Evolutionary conservation across 2,797 vertebrate species (phyloP), one percentile per base, ranked within the genome.

Genomic region (Sparus aurata): DNA sequence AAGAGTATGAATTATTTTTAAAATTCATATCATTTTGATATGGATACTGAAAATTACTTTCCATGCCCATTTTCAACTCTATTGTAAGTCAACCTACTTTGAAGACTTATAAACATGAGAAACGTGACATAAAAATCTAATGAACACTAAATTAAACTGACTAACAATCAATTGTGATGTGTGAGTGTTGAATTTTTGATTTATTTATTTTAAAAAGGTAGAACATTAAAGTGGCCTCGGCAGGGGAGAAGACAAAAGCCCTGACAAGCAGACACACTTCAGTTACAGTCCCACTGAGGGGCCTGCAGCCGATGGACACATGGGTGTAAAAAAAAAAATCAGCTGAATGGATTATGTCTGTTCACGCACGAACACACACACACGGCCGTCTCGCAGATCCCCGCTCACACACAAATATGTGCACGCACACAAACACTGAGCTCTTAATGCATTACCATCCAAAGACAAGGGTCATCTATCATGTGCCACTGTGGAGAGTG

Each of bases 381-480:
- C n/a, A 30, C 16, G 22, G 25, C 15, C 7, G 2, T 30, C 3
- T 41, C 22, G 22, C 11, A 46, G 12, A 66, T 5, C 55, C 5
- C 30, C 30, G 5, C 30, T 7, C 27, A 30, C 22, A 34, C 43
- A 15, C 17, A 25, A 30, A 30, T 38, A 55, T 18, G 16, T 20
- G 3, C 3, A 52, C 22, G 22, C 11, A 46, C 16, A 66, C 5
- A 60, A 85, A 79, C 86, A 30, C 87, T 85, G 85, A 85, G 90
- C 94, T 92, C 94, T 85, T 87, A 93, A 93, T 90, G 91, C 94
- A 94, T 94, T 95, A 96, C 95, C 95, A 96, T 94, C 92, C 91
- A 91, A 86, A 94, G 94, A 91, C 93, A 86, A 74, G 70, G 86
- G 94, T 91, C 92, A 95, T 97, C 95, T 86, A 97, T 96, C 96